Evolutionary conservation across 2,113 vertebrate species (phyloP), one percentile per base, ranked within the genome.

Genomic region (Gasterosteus aculeatus): DNA sequence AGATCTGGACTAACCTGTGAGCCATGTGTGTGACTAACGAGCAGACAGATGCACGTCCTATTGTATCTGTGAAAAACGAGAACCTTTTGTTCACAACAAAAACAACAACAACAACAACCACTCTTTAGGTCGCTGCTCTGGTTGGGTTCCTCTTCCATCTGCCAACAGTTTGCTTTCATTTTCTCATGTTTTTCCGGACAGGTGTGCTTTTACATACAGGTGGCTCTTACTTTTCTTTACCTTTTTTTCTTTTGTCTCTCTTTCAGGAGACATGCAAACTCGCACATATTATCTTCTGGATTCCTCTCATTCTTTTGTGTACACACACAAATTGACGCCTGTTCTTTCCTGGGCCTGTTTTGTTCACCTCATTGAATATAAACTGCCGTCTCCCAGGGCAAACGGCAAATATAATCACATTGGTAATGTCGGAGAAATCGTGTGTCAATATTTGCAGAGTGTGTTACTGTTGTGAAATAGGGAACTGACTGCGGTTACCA

Each of bases 381-480:
- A 91, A 91, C 92, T 83, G 92, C 86, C 88, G 81, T 81, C 75
- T 87, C 87, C 85, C 39, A 54, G 76, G 78, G 85, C 88, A 91
- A 94, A 93, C 89, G 87, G 79, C 78, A 90, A 86, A 89, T 87
- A 91, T 85, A 92, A 91, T 93, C 85, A 85, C 87, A 86, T 87
- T 90, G 90, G 90, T 91, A 90, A 91, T 91, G 88, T 86, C 85
- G 87, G 87, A 81, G 86, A 92, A 93, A 90, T 88, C 42, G 83
- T 63, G 83, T 89, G 90, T 91, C 92, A 93, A 94, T 94, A 94
- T 94, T 94, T 93, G 86, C 87, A 61, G 63, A 51, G 78, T 82
- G 57, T 91, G 89, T 91, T 93, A 90, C 92, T 93, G 88, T 92
- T 92, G 82, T 91, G 89, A 91, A 89, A 90, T 89, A 56, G 80